A percentile compares a stretch with the other conserved stretches of the same genome.
These are phyloP conservation scores for Lepidurus couesii DNA, from an alignment of 1,140 invertebrate species.

Conservation along the genomic window DNA sequence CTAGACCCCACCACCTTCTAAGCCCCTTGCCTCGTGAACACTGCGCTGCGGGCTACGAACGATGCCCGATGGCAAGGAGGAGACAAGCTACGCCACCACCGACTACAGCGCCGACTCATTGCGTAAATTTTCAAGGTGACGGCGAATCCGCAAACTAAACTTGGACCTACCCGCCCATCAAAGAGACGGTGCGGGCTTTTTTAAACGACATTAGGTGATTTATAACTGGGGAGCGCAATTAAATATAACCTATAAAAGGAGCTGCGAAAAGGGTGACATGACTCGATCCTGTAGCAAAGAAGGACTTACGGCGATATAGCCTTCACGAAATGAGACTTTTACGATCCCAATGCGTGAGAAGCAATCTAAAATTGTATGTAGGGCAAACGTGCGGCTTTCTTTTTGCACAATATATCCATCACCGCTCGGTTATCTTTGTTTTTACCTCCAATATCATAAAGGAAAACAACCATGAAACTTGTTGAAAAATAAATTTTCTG, in stretches of 20 bases:
- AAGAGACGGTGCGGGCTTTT: not conserved
- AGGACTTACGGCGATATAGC: too few species aligned
- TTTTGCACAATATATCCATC: too few species aligned
- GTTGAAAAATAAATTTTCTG: slow-evolving; percentile 5
- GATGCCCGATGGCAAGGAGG: slow-evolving; percentile 20
- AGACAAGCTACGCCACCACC: not conserved
- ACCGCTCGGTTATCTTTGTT: not conserved
- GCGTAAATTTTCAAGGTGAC: not conserved
- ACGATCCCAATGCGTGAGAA: not conserved
- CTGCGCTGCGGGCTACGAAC: slow-evolving; percentile 6
- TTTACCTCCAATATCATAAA: not conserved
- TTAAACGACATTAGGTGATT: too few species aligned
- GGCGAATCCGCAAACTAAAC: not conserved
- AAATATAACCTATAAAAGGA: too few species aligned
- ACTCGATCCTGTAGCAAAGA: too few species aligned
- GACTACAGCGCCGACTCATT: not conserved
- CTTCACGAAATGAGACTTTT: not conserved
- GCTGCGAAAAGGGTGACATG: too few species aligned
- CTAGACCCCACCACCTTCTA: not conserved
- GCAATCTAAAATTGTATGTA: too few species aligned
- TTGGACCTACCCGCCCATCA: slow-evolving; percentile 9
- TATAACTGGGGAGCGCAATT: too few species aligned
- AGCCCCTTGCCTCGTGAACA: slow-evolving; percentile 17
- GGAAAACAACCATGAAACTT: not conserved
- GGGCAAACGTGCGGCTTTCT: too few species aligned